phyloP scores from a whole-genome alignment of 35 echinoderm and acorn worm genomes.

The Apostichopus parvimensis region DNA sequence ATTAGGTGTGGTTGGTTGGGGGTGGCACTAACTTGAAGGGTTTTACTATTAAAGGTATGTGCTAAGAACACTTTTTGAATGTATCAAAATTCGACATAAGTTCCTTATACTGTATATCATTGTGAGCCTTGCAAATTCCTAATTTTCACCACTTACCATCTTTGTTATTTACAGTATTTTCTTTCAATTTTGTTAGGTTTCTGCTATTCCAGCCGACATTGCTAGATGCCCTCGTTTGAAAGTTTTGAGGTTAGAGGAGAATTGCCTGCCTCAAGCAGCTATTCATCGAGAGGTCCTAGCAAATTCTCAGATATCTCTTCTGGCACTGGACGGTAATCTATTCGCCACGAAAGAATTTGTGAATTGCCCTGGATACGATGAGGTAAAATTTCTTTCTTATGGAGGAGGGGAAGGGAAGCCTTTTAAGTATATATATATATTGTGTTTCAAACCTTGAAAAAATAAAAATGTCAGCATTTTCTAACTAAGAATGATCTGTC shows the following conservation, averaged over 20 bases:
- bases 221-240: constrained; percentile 85
- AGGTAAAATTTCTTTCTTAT: constrained; percentile 43
- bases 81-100: too few relatives aligned
- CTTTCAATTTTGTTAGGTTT: constrained; percentile 48
- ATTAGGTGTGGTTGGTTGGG: too few relatives aligned
- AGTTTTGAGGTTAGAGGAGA: constrained; percentile 89
- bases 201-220: constrained; percentile 44
- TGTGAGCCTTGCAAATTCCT: too few relatives aligned
- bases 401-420: not conserved
- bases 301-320: constrained; percentile 75
- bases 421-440: too few relatives aligned
- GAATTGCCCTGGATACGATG: constrained; percentile 63
- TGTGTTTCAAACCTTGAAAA: too few relatives aligned
- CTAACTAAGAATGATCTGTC: too few relatives aligned
- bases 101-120: too few relatives aligned
- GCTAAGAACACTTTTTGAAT: too few relatives aligned
- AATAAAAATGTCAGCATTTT: too few relatives aligned
- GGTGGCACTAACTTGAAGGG: too few relatives aligned
- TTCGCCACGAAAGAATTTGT: constrained; percentile 93
- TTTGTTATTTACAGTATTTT: not conserved
- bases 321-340: constrained; percentile 82
- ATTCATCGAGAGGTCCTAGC: constrained; percentile 68
- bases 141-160: too few relatives aligned
- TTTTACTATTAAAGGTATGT: too few relatives aligned
- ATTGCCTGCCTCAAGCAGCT: constrained; percentile 72